Evolutionary conservation across 2,113 vertebrate genomes (phyloP), one percentile per base, ranked within the genome.

Genomic region (Petaurus breviceps): DNA sequence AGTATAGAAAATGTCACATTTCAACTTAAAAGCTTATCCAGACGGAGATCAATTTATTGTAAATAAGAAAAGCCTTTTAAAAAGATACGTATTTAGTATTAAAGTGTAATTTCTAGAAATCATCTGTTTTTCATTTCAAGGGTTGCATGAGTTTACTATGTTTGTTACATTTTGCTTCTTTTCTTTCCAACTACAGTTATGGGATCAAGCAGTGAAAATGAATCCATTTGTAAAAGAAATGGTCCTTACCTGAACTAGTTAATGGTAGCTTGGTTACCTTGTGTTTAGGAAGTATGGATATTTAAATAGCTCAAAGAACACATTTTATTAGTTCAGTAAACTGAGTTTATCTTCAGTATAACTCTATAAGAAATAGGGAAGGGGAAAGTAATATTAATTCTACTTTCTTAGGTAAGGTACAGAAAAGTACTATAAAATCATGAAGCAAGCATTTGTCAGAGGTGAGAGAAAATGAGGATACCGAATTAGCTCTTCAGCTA

Each of bases 41-140:
- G 92, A 96, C 1, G 22, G 1, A 84, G 96, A 57, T 10, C 90
- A 84, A 91, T 52, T 92, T 94, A 89, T 52, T 94, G n/a, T 68
- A 93, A 93, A 7, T 90, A 90, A 55, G 24, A 68, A 96, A 93
- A 11, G 84, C 1, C 68, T 25, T 84, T 95, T 96, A 94, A 96
- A 94, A 90, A 96, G 54, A 50, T 89, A 53, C 8, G 1, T 89
- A 93, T 55, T 93, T 95, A 51, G 8, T 94, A 91, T 91, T 94
- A n/a, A 93, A 90, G 54, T 16, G 90, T 22, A 97, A 95, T 96
- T 93, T 95, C 96, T 91, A 95, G 19, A 68, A 96, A 52, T 90
- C 94, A 95, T 94, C 46, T 95, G 31, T 90, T 98, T 98, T 97
- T 51, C 25, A 91, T 96, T 97, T 97, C 55, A 49, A 94, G n/a